Percentiles rank a stretch among this genome's conserved stretches.
Evolutionary conservation across 2,888 invertebrate genomes (phyloP).

Genomic region (Tenthredo mesomela): DNA sequence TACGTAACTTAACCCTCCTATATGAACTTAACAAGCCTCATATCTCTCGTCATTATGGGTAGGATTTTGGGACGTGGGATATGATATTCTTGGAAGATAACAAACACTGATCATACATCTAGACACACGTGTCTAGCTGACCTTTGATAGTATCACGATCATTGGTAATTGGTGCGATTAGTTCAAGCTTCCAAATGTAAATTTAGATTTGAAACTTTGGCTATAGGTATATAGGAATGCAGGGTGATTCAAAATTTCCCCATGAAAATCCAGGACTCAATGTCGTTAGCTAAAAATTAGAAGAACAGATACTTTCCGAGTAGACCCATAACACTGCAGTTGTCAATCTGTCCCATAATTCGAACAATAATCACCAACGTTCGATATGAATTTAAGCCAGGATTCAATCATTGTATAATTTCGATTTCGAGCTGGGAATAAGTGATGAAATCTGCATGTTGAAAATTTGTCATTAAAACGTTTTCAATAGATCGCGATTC

Average conservation of each 20-base stretch:
- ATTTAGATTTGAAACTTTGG: constrained; percentile 8
- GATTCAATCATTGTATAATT: background rate
- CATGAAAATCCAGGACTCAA: too few species aligned
- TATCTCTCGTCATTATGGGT: background rate
- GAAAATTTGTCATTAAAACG: background rate
- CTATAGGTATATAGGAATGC: background rate
- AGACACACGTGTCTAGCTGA: background rate
- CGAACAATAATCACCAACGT: background rate
- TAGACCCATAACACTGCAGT: background rate
- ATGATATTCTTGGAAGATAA: background rate
- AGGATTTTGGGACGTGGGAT: background rate
- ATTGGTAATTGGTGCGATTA: constrained; percentile 19
- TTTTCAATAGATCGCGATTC: background rate
- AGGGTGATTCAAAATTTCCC: too few species aligned
- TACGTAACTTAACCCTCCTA: background rate
- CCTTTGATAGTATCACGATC: background rate
- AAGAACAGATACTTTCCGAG: too few species aligned
- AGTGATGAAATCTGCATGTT: background rate
- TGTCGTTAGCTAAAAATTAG: too few species aligned
- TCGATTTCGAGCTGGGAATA: background rate
- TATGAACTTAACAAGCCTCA: background rate
- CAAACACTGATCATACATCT: background rate
- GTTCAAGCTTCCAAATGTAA: background rate
- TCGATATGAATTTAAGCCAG: background rate
- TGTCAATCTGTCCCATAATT: background rate